Conservation (phyloP, 2,113 vertebrate genomes). For the Mirza zaza region DNA sequence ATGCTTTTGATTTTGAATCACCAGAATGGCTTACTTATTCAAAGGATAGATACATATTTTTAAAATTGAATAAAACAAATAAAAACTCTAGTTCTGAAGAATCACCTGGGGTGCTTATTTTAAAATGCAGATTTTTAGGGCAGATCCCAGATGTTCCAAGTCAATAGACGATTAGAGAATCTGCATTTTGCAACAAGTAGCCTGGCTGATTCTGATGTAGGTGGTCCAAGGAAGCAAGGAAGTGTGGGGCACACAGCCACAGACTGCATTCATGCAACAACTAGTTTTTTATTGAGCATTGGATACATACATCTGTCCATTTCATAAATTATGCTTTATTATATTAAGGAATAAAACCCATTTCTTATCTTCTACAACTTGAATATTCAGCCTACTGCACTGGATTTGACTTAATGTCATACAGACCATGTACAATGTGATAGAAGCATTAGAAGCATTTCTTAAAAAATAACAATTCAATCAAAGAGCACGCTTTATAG, state of each 20-base stretch:
- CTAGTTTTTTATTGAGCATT: conserved; percentile 63
- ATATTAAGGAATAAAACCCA: conserved; percentile 52
- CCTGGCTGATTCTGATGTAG: not conserved
- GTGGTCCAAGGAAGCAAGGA: not conserved
- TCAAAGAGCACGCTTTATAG: conserved; percentile 27
- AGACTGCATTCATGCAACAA: conserved; percentile 11
- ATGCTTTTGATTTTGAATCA: conserved; percentile 10
- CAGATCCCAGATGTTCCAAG: not conserved
- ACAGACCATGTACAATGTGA: not conserved
- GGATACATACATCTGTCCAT: conserved; percentile 51
- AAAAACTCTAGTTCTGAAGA: not conserved
- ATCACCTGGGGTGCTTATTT: not conserved
- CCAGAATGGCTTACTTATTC: not conserved
- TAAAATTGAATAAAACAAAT: not conserved
- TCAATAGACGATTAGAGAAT: not conserved
- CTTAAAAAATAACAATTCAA: conserved; percentile 59
- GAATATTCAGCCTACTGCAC: conserved; percentile 61
- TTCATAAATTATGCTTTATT: conserved; percentile 74
- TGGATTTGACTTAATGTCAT: conserved; percentile 19
- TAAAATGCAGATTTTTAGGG: conserved; percentile 19
- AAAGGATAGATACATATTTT: conserved; percentile 21
- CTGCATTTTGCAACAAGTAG: not conserved
- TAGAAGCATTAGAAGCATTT: conserved; percentile 47
- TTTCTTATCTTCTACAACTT: conserved; percentile 58
- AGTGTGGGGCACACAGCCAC: not conserved